Conservation (phyloP, 2,888 invertebrate genomes). For the Himalopsyche anomala region DNA sequence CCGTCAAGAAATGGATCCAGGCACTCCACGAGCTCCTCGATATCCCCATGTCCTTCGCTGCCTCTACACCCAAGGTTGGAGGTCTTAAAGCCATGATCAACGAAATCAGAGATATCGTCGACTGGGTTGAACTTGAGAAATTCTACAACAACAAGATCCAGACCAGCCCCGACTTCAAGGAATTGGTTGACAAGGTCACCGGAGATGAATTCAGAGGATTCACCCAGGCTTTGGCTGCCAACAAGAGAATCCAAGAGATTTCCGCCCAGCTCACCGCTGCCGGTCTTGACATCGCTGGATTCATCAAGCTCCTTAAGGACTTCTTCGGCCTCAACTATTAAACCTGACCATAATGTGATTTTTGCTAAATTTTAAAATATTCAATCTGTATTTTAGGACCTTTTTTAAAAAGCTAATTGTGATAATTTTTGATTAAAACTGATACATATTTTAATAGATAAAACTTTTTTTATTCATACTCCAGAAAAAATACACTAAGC, state of each 20-base stretch:
- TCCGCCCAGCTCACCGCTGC: conserved; percentile 51
- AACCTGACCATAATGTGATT: background rate
- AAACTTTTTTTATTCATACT: too few species aligned
- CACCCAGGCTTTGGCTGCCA: conserved; percentile 49
- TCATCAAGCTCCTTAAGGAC: conserved; percentile 46
- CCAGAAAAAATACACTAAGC: too few species aligned
- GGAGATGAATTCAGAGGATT: conserved; percentile 54
- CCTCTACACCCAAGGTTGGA: conserved; percentile 37
- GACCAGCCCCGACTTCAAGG: conserved; percentile 54
- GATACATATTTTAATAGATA: too few species aligned
- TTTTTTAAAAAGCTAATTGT: too few species aligned
- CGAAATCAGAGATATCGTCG: conserved; percentile 52
- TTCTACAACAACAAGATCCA: conserved; percentile 51
- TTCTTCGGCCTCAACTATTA: conserved; percentile 47
- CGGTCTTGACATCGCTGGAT: conserved; percentile 53
- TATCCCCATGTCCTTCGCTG: conserved; percentile 24
- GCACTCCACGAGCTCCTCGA: conserved; percentile 52
- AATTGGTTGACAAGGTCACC: conserved; percentile 44
- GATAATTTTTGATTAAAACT: too few species aligned
- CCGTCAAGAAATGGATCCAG: conserved; percentile 49
- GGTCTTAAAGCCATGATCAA: conserved; percentile 51
- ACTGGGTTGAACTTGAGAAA: conserved; percentile 44
- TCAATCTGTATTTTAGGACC: background rate
- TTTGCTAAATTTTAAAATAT: too few species aligned
- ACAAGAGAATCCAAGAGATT: conserved; percentile 52